Base-by-base conservation (phyloP, 1,140 invertebrate genomes). In the Plutomurus gul region DNA sequence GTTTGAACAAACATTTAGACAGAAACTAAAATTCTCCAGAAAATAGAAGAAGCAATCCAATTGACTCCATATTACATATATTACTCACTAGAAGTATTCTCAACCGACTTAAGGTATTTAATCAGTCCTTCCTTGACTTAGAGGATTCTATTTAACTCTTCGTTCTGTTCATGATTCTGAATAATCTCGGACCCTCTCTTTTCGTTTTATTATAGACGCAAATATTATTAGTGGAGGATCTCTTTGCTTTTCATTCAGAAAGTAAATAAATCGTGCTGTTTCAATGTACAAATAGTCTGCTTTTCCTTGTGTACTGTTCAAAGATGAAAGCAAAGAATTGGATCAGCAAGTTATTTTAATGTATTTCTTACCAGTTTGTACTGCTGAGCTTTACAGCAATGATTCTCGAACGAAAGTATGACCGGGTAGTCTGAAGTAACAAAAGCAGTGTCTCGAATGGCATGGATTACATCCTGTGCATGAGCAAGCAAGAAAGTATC, bases 151-250 rank as follows among this genome's bases (percentile, higher is more conserved):
- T 36, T 77, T 20, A 60, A 49, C 46, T 93, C 92, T 84, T 94
- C 91, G 85, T 96, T 92, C 84, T 92, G 91, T 87, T 99, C 98
- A 86, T 99, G 99, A 56, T 93, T 95, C 71, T 91, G 91, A 83
- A 99, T 97, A 82, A 99, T 97, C 87, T 99, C 95, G 60, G 90
- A 87, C 6, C 95, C 95, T 85, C 97, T 89, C 86, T 96, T 96
- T 83, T 96, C 94, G 86, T 99, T 96, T 86, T 99, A 99, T 36
- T 98, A 90, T 4, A 98, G 98, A 88, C 96, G 99, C 11, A 99
- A 89, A 99, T 99, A 90, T 99, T 98, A 88, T 99, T 99, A 99
- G 90, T 39, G 98, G 91, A 3, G 97, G 97, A 90, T 99, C 98
- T 78, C 98, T 90, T 88, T 99, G 98, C 86, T 97, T 97, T 87